Base-by-base conservation (phyloP, 2,888 invertebrate species). In the Sphaerophoria rueppellii region DNA sequence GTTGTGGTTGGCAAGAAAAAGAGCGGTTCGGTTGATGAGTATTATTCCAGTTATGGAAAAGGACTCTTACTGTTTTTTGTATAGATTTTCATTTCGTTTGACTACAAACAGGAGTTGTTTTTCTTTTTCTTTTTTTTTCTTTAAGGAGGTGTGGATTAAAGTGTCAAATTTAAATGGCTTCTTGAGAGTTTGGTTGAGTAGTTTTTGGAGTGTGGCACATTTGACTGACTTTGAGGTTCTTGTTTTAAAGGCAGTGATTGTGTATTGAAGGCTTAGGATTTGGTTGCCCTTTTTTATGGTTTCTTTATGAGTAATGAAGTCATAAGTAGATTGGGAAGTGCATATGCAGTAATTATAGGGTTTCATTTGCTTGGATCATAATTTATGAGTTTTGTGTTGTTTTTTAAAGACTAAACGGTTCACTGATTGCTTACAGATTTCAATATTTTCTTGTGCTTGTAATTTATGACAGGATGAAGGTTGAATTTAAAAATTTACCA, bases 141-240 rank as follows among this genome's bases (percentile, higher is more conserved):
- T 2, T 4, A 67, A 76, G 78, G 74, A 78, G 82, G 82, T 74
- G 82, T 78, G 70, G 57, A 63, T 16, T 34, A 70, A 58, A 58
- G 82, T 78, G 78, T 82, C 78, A 54, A 34, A 71, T 82, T 82
- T 74, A 78, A 82, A 82, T 70, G 82, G 82, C 82, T 78, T 82
- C 82, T 78, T 82, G 12, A 67, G 63, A 61, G 65, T 58, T 76
- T 73, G 67, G 14, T 61, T 67, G 57, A 78, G 65, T 72, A 24
- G 37, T 60, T 73, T 73, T 69, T 78, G 73, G 63, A 82, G 82
- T 82, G 82, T 78, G 74, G 54, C 72, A 72, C 34, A 52, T 52
- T 61, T 12, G 9, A 9, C n/a, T 61, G 40, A 11, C 37, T 14
- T 9, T 58, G 14, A 65, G 50, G 50, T 37, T 67, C 32, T 12